Percentiles rank a stretch among this genome's conserved stretches.
Evolutionary conservation across 2,888 invertebrate species (phyloP).

Genomic region (Elegia similella): DNA sequence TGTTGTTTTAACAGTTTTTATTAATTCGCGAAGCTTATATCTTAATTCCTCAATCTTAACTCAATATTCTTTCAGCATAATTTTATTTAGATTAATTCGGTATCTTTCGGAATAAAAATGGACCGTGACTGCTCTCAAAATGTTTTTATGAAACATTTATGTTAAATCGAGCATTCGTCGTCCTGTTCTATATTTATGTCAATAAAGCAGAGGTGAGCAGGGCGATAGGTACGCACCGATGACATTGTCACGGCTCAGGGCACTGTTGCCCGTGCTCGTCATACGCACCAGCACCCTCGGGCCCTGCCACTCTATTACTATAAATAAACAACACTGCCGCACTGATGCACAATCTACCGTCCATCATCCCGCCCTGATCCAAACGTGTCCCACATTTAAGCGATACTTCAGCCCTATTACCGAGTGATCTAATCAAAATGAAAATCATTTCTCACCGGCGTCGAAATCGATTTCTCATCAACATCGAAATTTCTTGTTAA

Average conservation of each 20-base stretch:
- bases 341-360: constrained; percentile 19
- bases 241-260: constrained; percentile 57
- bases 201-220: constrained; percentile 22
- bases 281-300: constrained; percentile 59
- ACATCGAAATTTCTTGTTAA: too few relatives aligned
- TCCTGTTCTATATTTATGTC: constrained; percentile 25
- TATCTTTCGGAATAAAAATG: too few relatives aligned
- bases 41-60: too few relatives aligned
- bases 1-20: too few relatives aligned
- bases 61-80: too few relatives aligned
- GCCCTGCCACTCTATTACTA: constrained; percentile 46
- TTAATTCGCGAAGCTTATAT: too few relatives aligned
- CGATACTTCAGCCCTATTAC: not conserved
- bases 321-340: constrained; percentile 49
- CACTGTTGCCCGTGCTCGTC: constrained; percentile 44
- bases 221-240: constrained; percentile 32
- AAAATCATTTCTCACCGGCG: not conserved
- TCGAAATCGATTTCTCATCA: not conserved
- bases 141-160: constrained; percentile 1
- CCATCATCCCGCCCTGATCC: not conserved
- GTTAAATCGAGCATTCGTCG: constrained; percentile 24
- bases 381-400: not conserved
- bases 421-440: too few relatives aligned
- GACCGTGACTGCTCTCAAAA: too few relatives aligned
- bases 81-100: too few relatives aligned